phyloP scores from a whole-genome alignment of 2,888 invertebrate species.

The Gari tellinella region DNA sequence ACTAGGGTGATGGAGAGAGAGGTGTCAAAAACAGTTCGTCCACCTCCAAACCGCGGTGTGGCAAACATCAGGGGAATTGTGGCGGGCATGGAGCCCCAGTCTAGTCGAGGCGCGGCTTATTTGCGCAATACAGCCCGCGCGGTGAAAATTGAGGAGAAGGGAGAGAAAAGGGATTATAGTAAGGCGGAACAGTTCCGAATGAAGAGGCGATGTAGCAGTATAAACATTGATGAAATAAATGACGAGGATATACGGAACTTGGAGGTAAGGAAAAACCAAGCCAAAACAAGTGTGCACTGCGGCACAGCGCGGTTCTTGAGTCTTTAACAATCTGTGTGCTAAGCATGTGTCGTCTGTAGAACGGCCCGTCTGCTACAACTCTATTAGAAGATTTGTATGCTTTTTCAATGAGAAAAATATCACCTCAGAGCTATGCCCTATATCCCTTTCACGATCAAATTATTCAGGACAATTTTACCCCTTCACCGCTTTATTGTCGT shows the following conservation, averaged over 20 bases:
- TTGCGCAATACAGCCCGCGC: conserved; percentile 56
- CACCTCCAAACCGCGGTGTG: conserved; percentile 43
- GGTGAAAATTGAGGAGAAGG: conserved; percentile 47
- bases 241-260: conserved; percentile 70
- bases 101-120: conserved; percentile 60
- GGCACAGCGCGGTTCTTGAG: too few relatives aligned
- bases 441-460: too few relatives aligned
- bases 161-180: conserved; percentile 64
- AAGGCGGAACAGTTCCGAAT: conserved; percentile 63
- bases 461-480: too few relatives aligned
- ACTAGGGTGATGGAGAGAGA: conserved; percentile 3
- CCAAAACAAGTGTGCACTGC: too few relatives aligned
- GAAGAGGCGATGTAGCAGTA: conserved; percentile 68
- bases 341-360: too few relatives aligned
- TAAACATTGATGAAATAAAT: conserved; percentile 64
- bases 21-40: conserved; percentile 35
- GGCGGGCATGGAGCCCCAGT: conserved; percentile 46
- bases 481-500: too few relatives aligned
- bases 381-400: too few relatives aligned
- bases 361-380: too few relatives aligned
- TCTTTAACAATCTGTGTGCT: too few relatives aligned
- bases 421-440: too few relatives aligned
- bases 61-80: conserved; percentile 48
- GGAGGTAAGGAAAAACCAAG: conserved; percentile 65
- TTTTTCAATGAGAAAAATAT: too few relatives aligned